Evolutionary conservation across 1,140 invertebrate species (phyloP).

Genomic region (Heliconius eleuchia): DNA sequence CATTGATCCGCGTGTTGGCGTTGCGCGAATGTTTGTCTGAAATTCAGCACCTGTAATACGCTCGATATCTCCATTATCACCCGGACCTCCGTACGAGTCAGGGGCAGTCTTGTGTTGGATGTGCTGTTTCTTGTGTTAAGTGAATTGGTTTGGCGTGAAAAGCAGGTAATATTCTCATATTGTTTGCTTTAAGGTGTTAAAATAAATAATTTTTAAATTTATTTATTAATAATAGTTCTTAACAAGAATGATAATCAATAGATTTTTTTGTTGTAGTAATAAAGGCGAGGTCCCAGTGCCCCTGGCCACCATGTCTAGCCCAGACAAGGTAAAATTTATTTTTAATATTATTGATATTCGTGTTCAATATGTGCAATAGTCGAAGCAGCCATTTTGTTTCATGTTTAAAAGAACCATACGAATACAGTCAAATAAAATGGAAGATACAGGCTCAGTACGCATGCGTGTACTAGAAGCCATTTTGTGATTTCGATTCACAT

Average conservation of each 20-base stretch:
- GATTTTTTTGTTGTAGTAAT: not conserved
- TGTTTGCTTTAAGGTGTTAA: not conserved
- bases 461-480: not conserved
- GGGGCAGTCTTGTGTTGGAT: not conserved
- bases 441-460: not conserved
- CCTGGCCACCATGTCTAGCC: not conserved
- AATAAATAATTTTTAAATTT: not conserved
- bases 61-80: not conserved
- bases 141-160: not conserved
- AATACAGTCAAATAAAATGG: not conserved
- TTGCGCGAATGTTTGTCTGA: not conserved
- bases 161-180: not conserved
- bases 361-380: not conserved
- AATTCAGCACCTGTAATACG: not conserved
- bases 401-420: not conserved
- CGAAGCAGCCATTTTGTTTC: not conserved
- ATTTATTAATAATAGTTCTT: not conserved
- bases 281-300: not conserved
- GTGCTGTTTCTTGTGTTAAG: not conserved
- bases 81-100: not conserved
- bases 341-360: not conserved
- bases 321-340: not conserved
- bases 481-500: not conserved
- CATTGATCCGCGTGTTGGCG: not conserved
- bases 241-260: not conserved